Evolutionary conservation across 2,797 vertebrate species (phyloP), one percentile per base, ranked within the genome.

Genomic region (Manis pentadactyla): DNA sequence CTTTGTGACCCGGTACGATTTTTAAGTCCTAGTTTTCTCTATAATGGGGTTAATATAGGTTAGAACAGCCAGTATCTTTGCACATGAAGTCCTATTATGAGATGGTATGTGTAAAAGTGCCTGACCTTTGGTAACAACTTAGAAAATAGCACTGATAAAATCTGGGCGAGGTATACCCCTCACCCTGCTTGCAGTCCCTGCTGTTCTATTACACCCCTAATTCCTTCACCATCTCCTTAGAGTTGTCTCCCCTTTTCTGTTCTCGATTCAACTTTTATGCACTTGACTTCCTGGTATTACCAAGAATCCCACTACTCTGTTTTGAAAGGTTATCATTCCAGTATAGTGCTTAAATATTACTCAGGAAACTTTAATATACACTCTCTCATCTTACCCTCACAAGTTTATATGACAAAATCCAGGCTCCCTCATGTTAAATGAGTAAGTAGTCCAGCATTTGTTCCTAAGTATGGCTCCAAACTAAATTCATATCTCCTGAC

Each of bases 291-390:
- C 74, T 81, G 27, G 46, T 59, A 63, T 57, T 37, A 84, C n/a
- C 29, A 51, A 61, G 53, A 77, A 61, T 53, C 73, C 82, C 42
- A 64, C 34, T 66, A 39, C 34, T 39, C 61, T 49, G 14, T 75
- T 90, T 90, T 69, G 15, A 69, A 83, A 87, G 39, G n/a, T 82
- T 87, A 63, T 81, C 73, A 71, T 17, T 90, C 66, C 25, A 64
- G 3, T 57, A 51, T 17, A 7, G 27, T 64, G 23, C 51, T 94
- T 94, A 86, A 83, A 39, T 93, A 49, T 78, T 59, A 92, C n/a
- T 66, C 31, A 17, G 42, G 73, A 17, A 69, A 84, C 69, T 46
- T 90, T 27, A 12, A 25, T 75, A 4, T 71, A 57, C 39, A 78
- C 37, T 53, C 18, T 85, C 29, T 88, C 25, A 68, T 69, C 34